These are phyloP conservation scores for Cyanoliseus patagonus DNA, from an alignment of 2,113 vertebrate genomes.

Conservation along the genomic window DNA sequence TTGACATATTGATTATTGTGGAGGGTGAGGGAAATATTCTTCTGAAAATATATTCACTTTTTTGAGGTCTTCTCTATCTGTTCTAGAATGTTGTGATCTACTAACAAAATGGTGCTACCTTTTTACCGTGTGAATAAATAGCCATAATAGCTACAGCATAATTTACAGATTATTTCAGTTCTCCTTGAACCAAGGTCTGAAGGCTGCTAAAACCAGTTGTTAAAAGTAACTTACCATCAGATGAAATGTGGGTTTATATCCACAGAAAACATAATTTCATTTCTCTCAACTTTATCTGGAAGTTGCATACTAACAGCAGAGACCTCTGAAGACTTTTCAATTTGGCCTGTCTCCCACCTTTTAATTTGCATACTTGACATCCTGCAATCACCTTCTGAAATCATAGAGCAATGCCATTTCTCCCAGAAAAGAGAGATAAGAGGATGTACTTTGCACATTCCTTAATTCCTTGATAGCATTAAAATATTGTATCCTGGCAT, in stretches of 20 bases:
- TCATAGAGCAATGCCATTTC: conserved; percentile 13
- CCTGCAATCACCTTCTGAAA: neutral
- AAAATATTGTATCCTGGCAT: conserved; percentile 28
- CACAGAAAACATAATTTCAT: conserved; percentile 23
- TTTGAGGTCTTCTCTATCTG: conserved; percentile 1
- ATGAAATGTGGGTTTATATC: conserved; percentile 10
- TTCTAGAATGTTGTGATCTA: conserved; percentile 4
- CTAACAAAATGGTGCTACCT: conserved; percentile 27
- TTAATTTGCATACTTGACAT: conserved; percentile 26
- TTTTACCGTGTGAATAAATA: conserved; percentile 39
- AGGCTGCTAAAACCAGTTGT: neutral
- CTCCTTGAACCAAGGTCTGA: conserved; percentile 46
- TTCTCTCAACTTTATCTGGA: conserved; percentile 34
- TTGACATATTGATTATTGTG: conserved; percentile 12
- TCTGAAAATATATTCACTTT: conserved; percentile 13
- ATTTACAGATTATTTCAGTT: conserved; percentile 46
- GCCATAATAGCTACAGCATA: conserved; percentile 26
- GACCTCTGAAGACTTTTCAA: conserved; percentile 24
- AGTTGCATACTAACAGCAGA: neutral
- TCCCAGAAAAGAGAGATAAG: conserved; percentile 32
- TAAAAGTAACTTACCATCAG: neutral
- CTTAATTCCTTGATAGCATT: conserved; percentile 8
- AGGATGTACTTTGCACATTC: conserved; percentile 23
- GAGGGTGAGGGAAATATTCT: conserved; percentile 27
- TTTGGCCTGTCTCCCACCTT: neutral